These are phyloP conservation scores for Agrochola litura DNA, from an alignment of 2,888 invertebrate species.

Conservation along the genomic window DNA sequence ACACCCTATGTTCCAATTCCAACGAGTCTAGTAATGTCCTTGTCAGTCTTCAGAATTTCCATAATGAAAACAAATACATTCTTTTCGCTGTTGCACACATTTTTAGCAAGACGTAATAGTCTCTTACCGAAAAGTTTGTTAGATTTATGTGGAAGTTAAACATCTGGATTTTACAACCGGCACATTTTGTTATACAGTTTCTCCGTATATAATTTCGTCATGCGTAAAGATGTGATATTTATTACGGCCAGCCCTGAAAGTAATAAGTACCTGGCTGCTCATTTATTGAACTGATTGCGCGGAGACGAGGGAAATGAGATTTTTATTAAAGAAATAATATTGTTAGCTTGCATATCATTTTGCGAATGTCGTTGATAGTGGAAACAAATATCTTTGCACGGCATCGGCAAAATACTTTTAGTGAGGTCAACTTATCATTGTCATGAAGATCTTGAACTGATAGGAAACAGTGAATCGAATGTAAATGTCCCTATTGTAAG, in stretches of 20 bases:
- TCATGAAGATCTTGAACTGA: constrained; percentile 62
- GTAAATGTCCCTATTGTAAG: constrained; percentile 61
- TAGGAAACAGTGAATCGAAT: constrained; percentile 61
- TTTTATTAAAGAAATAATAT: constrained; percentile 11
- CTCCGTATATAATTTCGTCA: constrained; percentile 60
- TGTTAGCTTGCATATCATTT: constrained; percentile 18
- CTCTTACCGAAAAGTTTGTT: constrained; percentile 60
- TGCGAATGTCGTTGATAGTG: constrained; percentile 28
- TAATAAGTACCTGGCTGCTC: constrained; percentile 25
- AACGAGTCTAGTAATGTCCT: constrained; percentile 63
- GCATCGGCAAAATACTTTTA: constrained; percentile 32
- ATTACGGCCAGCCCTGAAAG: constrained; percentile 32
- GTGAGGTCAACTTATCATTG: constrained; percentile 64
- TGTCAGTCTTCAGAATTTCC: constrained; percentile 65
- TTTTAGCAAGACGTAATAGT: constrained; percentile 59
- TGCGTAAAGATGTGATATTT: constrained; percentile 55
- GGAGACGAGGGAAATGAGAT: constrained; percentile 29
- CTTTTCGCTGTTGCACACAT: constrained; percentile 44
- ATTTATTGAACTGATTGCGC: constrained; percentile 37
- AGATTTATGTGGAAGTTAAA: constrained; percentile 67
- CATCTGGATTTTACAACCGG: constrained; percentile 69
- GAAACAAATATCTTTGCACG: constrained; percentile 22
- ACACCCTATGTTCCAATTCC: constrained; percentile 55
- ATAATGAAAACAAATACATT: constrained; percentile 58
- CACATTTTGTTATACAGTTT: constrained; percentile 55